Evolutionary conservation across 2,797 vertebrate species (phyloP).

Genomic region (Myotis planiceps): DNA sequence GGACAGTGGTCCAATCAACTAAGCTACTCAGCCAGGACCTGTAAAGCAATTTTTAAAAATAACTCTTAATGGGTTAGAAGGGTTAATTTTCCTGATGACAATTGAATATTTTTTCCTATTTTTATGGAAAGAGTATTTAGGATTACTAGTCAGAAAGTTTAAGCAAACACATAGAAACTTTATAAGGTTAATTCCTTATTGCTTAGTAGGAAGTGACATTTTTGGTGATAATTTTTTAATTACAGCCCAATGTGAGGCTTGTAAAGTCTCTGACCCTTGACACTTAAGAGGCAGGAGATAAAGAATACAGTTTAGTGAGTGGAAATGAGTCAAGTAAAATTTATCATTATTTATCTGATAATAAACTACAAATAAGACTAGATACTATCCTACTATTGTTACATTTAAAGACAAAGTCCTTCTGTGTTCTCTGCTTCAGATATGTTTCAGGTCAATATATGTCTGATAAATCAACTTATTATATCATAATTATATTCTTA

Average conservation of each 20-base stretch:
- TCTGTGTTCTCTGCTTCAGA: neutral
- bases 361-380: slow-evolving; percentile 73
- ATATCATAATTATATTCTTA: slow-evolving; percentile 51
- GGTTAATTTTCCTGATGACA: slow-evolving; percentile 63
- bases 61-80: slow-evolving; percentile 47
- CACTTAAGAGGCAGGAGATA: slow-evolving; percentile 68
- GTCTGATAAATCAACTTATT: slow-evolving; percentile 28
- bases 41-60: slow-evolving; percentile 8
- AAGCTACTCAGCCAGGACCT: neutral
- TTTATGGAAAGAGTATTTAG: slow-evolving; percentile 43
- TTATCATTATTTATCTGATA: slow-evolving; percentile 70
- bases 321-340: slow-evolving; percentile 69
- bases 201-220: slow-evolving; percentile 16
- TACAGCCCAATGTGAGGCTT: neutral
- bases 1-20: neutral
- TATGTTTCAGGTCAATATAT: slow-evolving; percentile 11
- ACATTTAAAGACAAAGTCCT: neutral
- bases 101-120: slow-evolving; percentile 61
- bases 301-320: slow-evolving; percentile 59
- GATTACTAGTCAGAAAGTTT: slow-evolving; percentile 67
- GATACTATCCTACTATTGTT: neutral
- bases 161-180: slow-evolving; percentile 55
- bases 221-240: slow-evolving; percentile 55
- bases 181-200: slow-evolving; percentile 13
- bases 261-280: slow-evolving; percentile 42